Evolutionary conservation across 1,140 invertebrate species (phyloP), one percentile per base, ranked within the genome.

Genomic region (Cylas formicarius): DNA sequence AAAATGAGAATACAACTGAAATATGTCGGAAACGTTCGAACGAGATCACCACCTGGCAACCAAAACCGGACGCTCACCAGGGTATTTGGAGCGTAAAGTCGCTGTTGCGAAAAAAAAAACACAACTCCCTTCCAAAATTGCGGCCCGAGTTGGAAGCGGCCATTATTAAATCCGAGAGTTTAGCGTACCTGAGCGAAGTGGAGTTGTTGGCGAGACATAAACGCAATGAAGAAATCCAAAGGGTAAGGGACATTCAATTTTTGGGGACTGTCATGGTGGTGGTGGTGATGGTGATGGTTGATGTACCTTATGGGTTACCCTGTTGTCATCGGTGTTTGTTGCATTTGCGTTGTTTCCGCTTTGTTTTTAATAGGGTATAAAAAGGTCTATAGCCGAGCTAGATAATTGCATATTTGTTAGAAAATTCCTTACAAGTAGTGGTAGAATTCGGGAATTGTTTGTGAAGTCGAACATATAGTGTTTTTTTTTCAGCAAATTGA

Each of bases 111-210:
- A 65, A 61, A 47, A 66, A 63, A 49, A 65, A 63, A 51, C 55
- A 59, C 32, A 37, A 36, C 17, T 24, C 26, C 9, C 34, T 56
- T 34, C 60, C 63, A 8, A 63, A 55, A 44, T 49, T 65, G 14
- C 59, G 60, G 38, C 67, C 67, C 1, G 68, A 70, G 50, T 50
- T 69, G 26, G 66, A 70, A 51, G 64, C 62, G 29, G 65, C 67
- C 21, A 69, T 71, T 37, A 55, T 71, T 42, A 68, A 70, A 53
- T 68, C 68, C 3, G 69, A 71, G 52, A 69, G 69, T 55, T 58
- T 71, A 37, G 68, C 66, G 4, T 69, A 68, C 42, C 51, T 71
- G 13, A 58, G 61, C 7, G 69, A 71, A 13, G 44, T 56, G 17
- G 69, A 71, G 41, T 54, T 71, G 50, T 50, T 70, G 22, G 68